Evolutionary conservation across 2,888 invertebrate genomes (phyloP), one percentile per base, ranked within the genome.

Genomic region (Operophtera brumata): DNA sequence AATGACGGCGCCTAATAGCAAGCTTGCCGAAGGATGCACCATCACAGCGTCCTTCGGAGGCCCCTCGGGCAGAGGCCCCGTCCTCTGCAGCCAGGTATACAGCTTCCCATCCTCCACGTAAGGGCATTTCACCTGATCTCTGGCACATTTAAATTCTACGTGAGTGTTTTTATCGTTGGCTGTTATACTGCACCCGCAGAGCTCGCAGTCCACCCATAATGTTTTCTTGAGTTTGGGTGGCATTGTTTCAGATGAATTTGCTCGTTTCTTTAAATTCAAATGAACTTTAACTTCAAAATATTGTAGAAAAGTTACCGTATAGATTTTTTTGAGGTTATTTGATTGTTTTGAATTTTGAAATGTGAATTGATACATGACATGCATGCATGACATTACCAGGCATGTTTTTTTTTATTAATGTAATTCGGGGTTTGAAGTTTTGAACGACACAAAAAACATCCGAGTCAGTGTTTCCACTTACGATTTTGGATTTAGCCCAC

Each of bases 191-290:
- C 89, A 85, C 4, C 83, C 78, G 70, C 95, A 95, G 35, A 81
- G 86, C 39, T 93, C 93, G 72, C 95, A 95, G 48, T 91, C 90
- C 13, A 91, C 84, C 93, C 94, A 94, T 6, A 88, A 73, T 1
- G 91, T 85, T 56, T 89, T 90, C 72, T 92, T 93, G 49, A 80
- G 73, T 81, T 92, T 93, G 26, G 87, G 88, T 8, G 88, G 75
- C 78, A 80, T 82, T 10, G 54, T 48, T 14, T 11, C 14, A 11
- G 3, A 13, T 36, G 13, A 13, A 36, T 36, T 40, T 25, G 6
- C 20, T 39, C 4, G 9, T 14, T 5, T 39, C 12, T 39, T 20
- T 37, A 13, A 8, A 3, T 20, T 20, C 20, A 20, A 20, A 2
- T 20, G 4, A n/a, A n/a, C n/a, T n/a, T n/a, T n/a, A n/a, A n/a